Evolutionary conservation across 2,797 vertebrate species (phyloP).

Genomic region (Notoglanidium macrostoma): DNA sequence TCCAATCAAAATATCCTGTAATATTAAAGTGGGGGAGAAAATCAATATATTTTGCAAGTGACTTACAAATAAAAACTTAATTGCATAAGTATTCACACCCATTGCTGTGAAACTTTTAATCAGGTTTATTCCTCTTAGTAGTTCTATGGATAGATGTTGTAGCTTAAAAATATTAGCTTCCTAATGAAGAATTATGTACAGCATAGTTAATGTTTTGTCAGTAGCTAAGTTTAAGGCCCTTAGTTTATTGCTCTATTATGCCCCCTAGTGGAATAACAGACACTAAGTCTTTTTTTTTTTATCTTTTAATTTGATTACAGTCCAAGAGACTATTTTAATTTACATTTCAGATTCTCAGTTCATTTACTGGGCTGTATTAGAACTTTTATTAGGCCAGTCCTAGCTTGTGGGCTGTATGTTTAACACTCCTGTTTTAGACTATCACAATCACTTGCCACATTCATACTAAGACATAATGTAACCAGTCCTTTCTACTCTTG

Average conservation of each 20-base stretch:
- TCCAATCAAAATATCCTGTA: not conserved
- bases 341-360: not conserved
- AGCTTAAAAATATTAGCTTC: not conserved
- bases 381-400: not conserved
- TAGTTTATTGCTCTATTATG: too few species aligned
- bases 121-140: not conserved
- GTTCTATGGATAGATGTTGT: not conserved
- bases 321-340: not conserved
- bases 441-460: not conserved
- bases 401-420: not conserved
- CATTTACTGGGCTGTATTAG: not conserved
- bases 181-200: not conserved
- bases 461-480: constrained; percentile 10
- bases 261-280: not conserved
- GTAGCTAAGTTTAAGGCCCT: not conserved
- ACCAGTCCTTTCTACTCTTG: constrained; percentile 6
- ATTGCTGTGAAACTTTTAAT: not conserved
- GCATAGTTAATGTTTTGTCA: not conserved
- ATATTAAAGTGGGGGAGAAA: not conserved
- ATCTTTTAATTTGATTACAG: not conserved
- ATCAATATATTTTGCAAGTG: not conserved
- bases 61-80: not conserved
- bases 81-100: not conserved
- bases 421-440: not conserved
- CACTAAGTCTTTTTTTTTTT: not conserved